A percentile compares a stretch with the other conserved stretches of the same genome.
phyloP scores from a whole-genome alignment of 2,113 vertebrate species.

The Echinops telfairi region DNA sequence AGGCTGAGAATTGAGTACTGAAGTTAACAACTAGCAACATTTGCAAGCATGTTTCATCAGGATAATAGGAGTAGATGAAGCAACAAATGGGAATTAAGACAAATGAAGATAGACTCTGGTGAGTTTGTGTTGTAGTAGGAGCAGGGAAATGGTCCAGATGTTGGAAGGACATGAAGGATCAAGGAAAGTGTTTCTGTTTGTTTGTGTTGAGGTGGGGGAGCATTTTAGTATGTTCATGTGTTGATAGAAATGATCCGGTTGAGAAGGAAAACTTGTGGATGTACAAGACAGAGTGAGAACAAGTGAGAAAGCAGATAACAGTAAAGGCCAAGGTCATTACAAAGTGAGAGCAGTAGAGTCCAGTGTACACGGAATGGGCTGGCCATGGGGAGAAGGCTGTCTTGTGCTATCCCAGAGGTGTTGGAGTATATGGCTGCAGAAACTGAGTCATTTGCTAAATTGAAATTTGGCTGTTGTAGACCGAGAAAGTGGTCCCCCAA shows the following conservation, averaged over 20 bases:
- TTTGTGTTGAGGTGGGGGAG: slow-evolving; percentile 12
- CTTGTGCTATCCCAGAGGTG: neutral
- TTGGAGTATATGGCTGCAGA: neutral
- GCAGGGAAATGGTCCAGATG: neutral
- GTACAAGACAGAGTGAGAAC: neutral
- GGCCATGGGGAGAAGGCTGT: neutral
- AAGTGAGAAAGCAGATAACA: neutral
- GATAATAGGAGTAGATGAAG: neutral
- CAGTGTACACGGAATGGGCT: neutral
- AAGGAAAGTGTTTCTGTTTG: neutral
- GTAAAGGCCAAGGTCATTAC: neutral
- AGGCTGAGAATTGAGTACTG: neutral
- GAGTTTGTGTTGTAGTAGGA: neutral
- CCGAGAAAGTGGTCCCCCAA: neutral
- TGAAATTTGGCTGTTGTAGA: neutral
- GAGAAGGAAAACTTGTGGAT: neutral
- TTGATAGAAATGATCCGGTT: neutral
- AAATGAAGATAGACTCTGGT: neutral
- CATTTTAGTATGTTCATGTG: slow-evolving; percentile 9
- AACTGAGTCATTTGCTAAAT: neutral
- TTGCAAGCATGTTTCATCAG: neutral
- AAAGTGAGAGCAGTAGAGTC: neutral
- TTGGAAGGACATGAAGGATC: neutral
- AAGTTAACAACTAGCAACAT: neutral
- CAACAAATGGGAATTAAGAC: neutral